Evolutionary conservation across 1,140 invertebrate genomes (phyloP), one percentile per base, ranked within the genome.

Genomic region (Trigoniulus corallinus): DNA sequence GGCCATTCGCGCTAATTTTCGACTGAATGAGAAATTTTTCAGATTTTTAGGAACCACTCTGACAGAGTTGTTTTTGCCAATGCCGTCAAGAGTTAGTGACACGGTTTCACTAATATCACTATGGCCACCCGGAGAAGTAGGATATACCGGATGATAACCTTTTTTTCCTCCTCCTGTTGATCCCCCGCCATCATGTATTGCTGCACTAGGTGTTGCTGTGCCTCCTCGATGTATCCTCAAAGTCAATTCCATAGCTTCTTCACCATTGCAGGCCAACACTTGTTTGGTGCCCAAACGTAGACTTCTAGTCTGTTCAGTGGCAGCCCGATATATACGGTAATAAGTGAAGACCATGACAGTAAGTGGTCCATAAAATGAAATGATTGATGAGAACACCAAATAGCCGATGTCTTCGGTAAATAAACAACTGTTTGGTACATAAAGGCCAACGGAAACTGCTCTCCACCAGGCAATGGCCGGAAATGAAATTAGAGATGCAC

Each of bases 311-410:
- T 98, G 94, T 57, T 82, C 79, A 0, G 89, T 82, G 0, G 94
- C 94, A 1, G 92, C 92, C 25, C 87, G 73, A 67, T 97, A 98
- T 53, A 98, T 92, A 44, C 84, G 78, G 62, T 85, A 92, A 62
- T 96, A 96, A 1, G 93, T 93, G 62, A 93, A 91, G n/a, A 94
- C 81, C 95, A 99, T 99, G 3, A 98, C 88, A 60, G 95, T 81
- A 20, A 97, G 74, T 1, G 95, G 95, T 39, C 95, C 72, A 68
- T 97, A 98, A 69, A 99, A 99, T 26, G 89, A 95, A 58, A 98
- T 91, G 44, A 86, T 88, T 1, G 94, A 98, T 1, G 86, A 91
- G 67, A 93, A 92, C 59, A 93, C 80, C 42, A 93, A 70, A 61
- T 94, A 94, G 18, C 84, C 86, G 42, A 91, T 68, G 64, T 92